A percentile compares a stretch with the other conserved stretches of the same genome.
Evolutionary conservation across 2,113 vertebrate genomes (phyloP).

Genomic region (Todiramphus saurophagus): DNA sequence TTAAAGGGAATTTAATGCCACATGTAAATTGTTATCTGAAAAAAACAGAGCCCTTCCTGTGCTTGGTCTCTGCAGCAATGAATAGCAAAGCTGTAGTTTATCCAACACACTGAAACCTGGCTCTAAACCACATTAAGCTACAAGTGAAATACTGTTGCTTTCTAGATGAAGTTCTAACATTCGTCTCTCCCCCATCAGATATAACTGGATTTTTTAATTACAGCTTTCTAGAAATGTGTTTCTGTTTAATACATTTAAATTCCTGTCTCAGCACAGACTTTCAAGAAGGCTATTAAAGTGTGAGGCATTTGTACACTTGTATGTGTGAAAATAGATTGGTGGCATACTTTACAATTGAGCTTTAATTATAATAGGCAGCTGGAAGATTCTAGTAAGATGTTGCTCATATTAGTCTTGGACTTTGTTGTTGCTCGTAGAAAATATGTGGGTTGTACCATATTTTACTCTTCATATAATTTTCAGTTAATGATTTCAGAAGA

Average conservation of each 20-base stretch:
- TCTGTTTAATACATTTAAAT: not conserved
- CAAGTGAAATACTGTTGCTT: not conserved
- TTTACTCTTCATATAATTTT: not conserved
- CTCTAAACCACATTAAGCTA: not conserved
- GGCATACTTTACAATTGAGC: not conserved
- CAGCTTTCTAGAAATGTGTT: not conserved
- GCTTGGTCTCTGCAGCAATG: not conserved
- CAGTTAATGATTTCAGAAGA: not conserved
- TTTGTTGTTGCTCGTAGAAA: not conserved
- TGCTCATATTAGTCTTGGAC: not conserved
- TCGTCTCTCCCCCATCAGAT: not conserved
- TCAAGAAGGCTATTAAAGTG: not conserved
- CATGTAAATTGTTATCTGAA: not conserved
- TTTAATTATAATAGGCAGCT: not conserved
- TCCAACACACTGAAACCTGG: not conserved
- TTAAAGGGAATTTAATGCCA: not conserved
- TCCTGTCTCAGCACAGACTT: not conserved
- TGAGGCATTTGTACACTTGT: not conserved
- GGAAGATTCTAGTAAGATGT: not conserved
- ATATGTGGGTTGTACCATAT: not conserved
- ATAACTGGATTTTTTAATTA: not conserved
- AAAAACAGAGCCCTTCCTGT: not conserved
- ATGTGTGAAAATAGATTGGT: not conserved
- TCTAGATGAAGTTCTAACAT: not conserved
- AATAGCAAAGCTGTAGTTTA: not conserved